Evolutionary conservation across 35 echinoderm and acorn worm species (phyloP), one percentile per base, ranked within the genome.

Genomic region (Ophiothrix spiculata): DNA sequence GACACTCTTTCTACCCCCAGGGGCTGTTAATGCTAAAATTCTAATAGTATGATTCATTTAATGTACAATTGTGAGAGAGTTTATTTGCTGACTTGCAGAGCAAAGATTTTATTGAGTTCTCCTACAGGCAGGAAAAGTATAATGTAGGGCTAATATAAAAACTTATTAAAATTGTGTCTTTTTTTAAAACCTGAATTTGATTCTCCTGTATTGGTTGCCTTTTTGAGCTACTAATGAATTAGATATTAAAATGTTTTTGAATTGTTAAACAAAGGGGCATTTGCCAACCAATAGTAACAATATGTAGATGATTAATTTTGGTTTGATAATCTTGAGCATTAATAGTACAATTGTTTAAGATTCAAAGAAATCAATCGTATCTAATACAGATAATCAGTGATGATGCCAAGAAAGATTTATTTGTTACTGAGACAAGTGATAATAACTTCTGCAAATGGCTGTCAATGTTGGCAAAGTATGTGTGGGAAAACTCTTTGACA

Each of bases 61-160:
- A 69, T 69, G 60, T 69, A 69, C 60, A 69, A 69, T 69, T 69
- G 60, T 15, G 60, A 69, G 25, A n/a, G 60, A 69, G 60, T 69
- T 69, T 69, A 69, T 69, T 69, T 69, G 60, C 29, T 69, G 60
- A 69, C n/a, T n/a, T n/a, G n/a, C n/a, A n/a, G n/a, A n/a, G n/a
- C n/a, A n/a, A n/a, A n/a, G n/a, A n/a, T n/a, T n/a, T n/a, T n/a
- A n/a, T n/a, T n/a, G n/a, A n/a, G n/a, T n/a, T n/a, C n/a, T n/a
- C n/a, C n/a, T n/a, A n/a, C n/a, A n/a, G n/a, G n/a, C n/a, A n/a
- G n/a, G n/a, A n/a, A n/a, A n/a, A n/a, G n/a, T n/a, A n/a, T n/a
- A n/a, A n/a, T n/a, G n/a, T n/a, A n/a, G n/a, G n/a, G n/a, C n/a
- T n/a, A n/a, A n/a, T n/a, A n/a, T n/a, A n/a, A n/a, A n/a, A n/a